Evolutionary conservation across 2,113 vertebrate species (phyloP).

Genomic region (Dinomys branickii): DNA sequence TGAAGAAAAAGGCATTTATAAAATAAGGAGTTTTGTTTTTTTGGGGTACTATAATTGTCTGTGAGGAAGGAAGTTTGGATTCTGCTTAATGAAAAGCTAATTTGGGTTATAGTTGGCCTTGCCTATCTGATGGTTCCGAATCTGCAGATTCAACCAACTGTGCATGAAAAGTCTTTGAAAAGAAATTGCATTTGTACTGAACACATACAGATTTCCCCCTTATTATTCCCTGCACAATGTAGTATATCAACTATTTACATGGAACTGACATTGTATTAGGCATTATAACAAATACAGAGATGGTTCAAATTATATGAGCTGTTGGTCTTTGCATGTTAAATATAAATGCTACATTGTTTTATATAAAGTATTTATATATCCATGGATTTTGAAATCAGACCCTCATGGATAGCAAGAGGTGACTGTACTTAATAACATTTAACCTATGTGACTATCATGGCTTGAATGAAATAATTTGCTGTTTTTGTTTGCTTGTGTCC

Average conservation of each 20-base stretch:
- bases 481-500: background rate
- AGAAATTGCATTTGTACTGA: background rate
- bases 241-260: background rate
- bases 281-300: background rate
- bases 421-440: background rate
- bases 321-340: background rate
- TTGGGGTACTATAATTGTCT: background rate
- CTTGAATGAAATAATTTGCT: background rate
- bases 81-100: background rate
- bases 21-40: background rate
- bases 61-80: background rate
- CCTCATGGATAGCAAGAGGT: background rate
- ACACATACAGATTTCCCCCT: background rate
- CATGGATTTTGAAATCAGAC: background rate
- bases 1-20: background rate
- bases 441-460: background rate
- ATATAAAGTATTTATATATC: background rate
- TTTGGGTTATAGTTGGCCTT: background rate
- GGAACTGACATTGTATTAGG: background rate
- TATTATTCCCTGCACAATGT: background rate
- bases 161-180: background rate
- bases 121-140: background rate
- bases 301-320: background rate
- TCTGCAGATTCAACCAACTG: background rate
- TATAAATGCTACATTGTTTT: background rate